phyloP scores from a whole-genome alignment of 1,140 invertebrate genomes.

The Archegozetes longisetosus region DNA sequence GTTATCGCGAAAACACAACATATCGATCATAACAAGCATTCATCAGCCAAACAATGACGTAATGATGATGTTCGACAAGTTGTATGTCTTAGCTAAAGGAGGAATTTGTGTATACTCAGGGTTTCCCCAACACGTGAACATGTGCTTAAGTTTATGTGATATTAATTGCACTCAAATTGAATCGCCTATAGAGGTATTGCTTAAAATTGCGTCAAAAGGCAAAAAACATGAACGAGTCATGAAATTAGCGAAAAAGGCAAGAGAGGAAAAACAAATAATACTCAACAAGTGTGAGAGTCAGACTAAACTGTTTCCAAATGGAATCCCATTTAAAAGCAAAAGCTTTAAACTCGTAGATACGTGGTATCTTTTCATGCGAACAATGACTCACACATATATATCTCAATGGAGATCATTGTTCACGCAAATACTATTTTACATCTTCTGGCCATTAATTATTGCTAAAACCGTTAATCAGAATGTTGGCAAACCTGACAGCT shows the following conservation, averaged over 20 bases:
- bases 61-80: slow-evolving; percentile 4
- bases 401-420: not conserved
- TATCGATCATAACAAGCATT: slow-evolving; percentile 9
- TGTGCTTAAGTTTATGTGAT: not conserved
- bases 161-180: not conserved
- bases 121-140: not conserved
- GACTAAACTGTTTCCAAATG: not conserved
- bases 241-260: not conserved
- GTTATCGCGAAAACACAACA: not conserved
- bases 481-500: not conserved
- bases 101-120: slow-evolving; percentile 12
- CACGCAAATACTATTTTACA: not conserved
- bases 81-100: slow-evolving; percentile 13
- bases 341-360: not conserved
- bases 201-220: slow-evolving; percentile 5
- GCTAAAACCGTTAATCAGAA: not conserved
- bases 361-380: not conserved
- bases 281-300: not conserved
- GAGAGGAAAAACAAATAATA: not conserved
- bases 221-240: not conserved
- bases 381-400: not conserved
- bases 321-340: not conserved
- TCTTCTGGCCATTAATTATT: not conserved
- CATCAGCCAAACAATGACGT: slow-evolving; percentile 11
- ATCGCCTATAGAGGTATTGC: not conserved